phyloP scores from a whole-genome alignment of 2,113 vertebrate species.

The Sphaerodactylus townsendi region DNA sequence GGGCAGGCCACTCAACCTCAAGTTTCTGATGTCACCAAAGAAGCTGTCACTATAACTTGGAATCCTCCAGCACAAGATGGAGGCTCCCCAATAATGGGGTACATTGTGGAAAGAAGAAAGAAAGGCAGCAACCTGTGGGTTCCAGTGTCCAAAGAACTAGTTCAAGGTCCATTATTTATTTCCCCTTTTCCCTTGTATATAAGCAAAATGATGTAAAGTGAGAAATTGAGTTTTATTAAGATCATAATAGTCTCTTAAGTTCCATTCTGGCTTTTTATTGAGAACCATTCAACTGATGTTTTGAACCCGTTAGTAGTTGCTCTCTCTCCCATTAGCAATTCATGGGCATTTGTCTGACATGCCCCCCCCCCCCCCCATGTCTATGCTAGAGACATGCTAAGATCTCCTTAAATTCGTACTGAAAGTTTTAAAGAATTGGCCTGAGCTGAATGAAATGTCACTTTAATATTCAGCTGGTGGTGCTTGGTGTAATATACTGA shows the following conservation, averaged over 20 bases:
- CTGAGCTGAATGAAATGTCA: too few species aligned
- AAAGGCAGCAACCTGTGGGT: slow-evolving; percentile 73
- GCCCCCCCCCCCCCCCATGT: too few species aligned
- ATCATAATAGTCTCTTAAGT: not conserved
- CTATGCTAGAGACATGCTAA: not conserved
- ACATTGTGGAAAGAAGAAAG: slow-evolving; percentile 69
- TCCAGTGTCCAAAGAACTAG: slow-evolving; percentile 64
- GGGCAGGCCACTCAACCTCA: slow-evolving; percentile 62
- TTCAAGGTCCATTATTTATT: slow-evolving; percentile 67
- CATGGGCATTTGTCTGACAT: not conserved
- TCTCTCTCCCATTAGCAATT: not conserved
- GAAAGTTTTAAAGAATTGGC: not conserved
- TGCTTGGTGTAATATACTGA: too few species aligned
- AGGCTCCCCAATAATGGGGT: slow-evolving; percentile 64
- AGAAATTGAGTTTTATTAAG: slow-evolving; percentile 34
- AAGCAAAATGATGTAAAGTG: not conserved
- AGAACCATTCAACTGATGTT: not conserved
- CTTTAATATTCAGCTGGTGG: too few species aligned
- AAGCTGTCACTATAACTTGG: slow-evolving; percentile 70
- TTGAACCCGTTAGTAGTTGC: not conserved
- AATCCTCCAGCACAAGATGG: slow-evolving; percentile 61
- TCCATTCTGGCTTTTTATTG: not conserved
- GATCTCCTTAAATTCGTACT: not conserved
- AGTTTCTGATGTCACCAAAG: slow-evolving; percentile 70
- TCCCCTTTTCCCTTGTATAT: not conserved